These are phyloP conservation scores for Panthera leo DNA, from an alignment of 2,113 vertebrate genomes.

Conservation along the genomic window DNA sequence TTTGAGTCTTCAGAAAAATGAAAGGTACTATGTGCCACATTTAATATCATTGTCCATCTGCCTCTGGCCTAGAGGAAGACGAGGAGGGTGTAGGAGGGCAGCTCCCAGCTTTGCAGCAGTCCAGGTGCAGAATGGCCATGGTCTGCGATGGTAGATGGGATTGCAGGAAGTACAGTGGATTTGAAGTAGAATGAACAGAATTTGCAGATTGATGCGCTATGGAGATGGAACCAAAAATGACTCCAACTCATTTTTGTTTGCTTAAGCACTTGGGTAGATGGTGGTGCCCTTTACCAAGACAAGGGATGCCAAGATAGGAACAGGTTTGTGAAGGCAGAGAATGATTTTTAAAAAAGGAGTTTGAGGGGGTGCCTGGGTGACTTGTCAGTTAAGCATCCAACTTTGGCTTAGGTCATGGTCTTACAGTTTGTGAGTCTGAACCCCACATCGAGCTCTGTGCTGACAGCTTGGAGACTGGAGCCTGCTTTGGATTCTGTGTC, in stretches of 20 bases:
- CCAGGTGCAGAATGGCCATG: neutral
- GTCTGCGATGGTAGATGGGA: neutral
- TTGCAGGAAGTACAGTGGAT: neutral
- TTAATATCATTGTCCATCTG: neutral
- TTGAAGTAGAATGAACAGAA: neutral
- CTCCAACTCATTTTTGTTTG: neutral
- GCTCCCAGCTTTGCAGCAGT: neutral
- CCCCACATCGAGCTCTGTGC: too few relatives aligned
- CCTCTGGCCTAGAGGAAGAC: neutral
- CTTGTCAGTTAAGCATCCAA: too few relatives aligned
- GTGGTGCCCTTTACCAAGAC: neutral
- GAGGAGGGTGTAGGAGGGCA: neutral
- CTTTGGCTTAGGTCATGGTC: too few relatives aligned
- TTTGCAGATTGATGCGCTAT: neutral
- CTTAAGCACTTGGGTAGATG: neutral
- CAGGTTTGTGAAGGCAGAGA: neutral
- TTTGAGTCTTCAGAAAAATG: neutral
- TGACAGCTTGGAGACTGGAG: too few relatives aligned
- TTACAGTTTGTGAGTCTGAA: too few relatives aligned
- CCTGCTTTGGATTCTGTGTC: too few relatives aligned
- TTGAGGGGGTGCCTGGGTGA: neutral
- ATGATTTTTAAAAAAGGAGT: neutral
- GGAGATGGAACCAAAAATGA: neutral
- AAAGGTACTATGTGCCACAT: neutral
- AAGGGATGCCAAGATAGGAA: neutral